These are phyloP conservation scores for Vidua chalybeata DNA, from an alignment of 2,113 vertebrate genomes.

Conservation along the genomic window DNA sequence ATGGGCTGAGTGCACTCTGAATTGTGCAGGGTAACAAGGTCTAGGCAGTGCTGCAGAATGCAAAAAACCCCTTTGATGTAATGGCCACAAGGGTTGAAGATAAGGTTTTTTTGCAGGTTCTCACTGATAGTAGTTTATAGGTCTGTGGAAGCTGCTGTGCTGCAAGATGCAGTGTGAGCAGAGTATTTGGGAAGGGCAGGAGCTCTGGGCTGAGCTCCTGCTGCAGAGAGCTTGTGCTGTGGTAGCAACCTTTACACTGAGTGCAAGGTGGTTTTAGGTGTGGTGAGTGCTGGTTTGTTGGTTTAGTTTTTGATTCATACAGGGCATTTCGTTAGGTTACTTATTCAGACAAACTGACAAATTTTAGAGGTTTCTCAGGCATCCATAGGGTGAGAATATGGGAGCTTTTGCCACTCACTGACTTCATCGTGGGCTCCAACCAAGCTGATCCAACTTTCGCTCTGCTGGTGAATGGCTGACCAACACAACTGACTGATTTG, in stretches of 20 bases:
- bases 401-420: background rate
- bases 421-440: background rate
- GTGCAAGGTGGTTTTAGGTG: background rate
- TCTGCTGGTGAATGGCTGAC: background rate
- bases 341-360: background rate
- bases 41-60: background rate
- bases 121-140: background rate
- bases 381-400: background rate
- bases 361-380: background rate
- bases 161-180: background rate
- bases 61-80: accelerated
- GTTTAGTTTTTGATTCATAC: background rate
- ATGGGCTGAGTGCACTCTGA: background rate
- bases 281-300: background rate
- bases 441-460: background rate
- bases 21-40: background rate
- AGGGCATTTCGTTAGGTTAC: background rate
- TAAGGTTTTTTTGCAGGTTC: background rate
- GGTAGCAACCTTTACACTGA: background rate
- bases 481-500: accelerated
- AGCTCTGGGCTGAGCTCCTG: background rate
- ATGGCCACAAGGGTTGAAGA: accelerated
- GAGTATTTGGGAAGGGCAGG: background rate
- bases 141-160: accelerated
- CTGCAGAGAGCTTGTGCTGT: accelerated